Conservation (phyloP, 2,113 vertebrate genomes). For the Mungos mungo region DNA sequence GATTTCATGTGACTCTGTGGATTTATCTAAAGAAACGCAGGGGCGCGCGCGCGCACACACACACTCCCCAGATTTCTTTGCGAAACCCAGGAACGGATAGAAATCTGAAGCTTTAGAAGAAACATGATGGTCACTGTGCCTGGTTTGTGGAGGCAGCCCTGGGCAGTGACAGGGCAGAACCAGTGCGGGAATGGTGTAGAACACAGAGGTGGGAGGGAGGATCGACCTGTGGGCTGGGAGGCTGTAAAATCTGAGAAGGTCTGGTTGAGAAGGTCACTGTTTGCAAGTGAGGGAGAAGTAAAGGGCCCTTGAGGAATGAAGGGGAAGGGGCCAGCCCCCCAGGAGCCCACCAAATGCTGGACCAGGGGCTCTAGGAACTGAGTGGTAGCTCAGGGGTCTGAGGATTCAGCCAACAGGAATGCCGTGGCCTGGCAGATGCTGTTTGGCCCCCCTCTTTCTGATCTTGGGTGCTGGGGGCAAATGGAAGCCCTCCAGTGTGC, state of each 20-base stretch:
- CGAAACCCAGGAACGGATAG: neutral
- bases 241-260: neutral
- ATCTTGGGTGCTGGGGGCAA: neutral
- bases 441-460: neutral
- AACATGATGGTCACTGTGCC: neutral
- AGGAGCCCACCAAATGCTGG: neutral
- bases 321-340: neutral
- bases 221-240: neutral
- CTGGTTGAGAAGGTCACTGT: neutral
- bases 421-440: rapidly evolving
- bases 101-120: neutral
- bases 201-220: neutral
- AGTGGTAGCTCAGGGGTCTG: neutral
- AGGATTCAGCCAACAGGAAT: neutral
- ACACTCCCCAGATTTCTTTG: neutral
- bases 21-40: constrained; percentile 77
- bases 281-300: neutral
- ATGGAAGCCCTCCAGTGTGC: neutral
- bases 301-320: neutral
- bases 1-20: constrained; percentile 77
- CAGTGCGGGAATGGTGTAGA: neutral
- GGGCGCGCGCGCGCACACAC: neutral
- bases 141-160: rapidly evolving
- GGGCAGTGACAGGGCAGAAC: neutral
- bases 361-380: no score